phyloP scores from a whole-genome alignment of 2,113 vertebrate species.

The Brachionichthys hirsutus region DNA sequence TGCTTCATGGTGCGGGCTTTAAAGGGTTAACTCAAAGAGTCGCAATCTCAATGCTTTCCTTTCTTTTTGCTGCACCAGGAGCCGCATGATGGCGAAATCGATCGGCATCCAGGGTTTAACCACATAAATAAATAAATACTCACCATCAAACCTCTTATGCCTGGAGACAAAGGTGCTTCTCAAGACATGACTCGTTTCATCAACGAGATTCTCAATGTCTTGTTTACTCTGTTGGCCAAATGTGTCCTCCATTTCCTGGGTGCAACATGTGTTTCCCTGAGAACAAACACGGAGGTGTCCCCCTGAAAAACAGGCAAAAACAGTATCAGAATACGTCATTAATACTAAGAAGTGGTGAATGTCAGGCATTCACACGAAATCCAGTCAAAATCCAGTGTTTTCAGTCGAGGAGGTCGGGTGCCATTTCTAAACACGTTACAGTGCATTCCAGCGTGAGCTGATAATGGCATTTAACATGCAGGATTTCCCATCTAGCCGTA shows the following conservation, averaged over 20 bases:
- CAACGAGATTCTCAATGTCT: constrained; percentile 89
- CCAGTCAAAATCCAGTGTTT: not conserved
- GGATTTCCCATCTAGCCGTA: not conserved
- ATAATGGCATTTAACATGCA: constrained; percentile 12
- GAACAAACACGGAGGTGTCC: constrained; percentile 89
- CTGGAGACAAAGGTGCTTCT: constrained; percentile 89
- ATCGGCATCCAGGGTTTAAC: not conserved
- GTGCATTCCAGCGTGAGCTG: not conserved
- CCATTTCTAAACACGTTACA: too few relatives aligned
- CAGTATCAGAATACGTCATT: not conserved
- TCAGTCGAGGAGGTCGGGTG: not conserved
- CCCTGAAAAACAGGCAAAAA: constrained; percentile 73
- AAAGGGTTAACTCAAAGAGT: constrained; percentile 23
- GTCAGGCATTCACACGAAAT: not conserved
- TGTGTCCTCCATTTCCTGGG: constrained; percentile 90
- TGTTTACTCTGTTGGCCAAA: constrained; percentile 89
- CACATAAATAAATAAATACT: constrained; percentile 44
- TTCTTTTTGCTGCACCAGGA: constrained; percentile 12
- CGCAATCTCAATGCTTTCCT: constrained; percentile 11
- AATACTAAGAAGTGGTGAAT: not conserved
- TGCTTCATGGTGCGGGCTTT: too few relatives aligned
- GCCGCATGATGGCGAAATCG: not conserved
- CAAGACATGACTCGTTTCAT: constrained; percentile 89
- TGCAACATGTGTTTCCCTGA: constrained; percentile 92
- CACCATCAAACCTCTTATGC: constrained; percentile 95